phyloP scores from a whole-genome alignment of 2,797 vertebrate species.

The Karalla daura region DNA sequence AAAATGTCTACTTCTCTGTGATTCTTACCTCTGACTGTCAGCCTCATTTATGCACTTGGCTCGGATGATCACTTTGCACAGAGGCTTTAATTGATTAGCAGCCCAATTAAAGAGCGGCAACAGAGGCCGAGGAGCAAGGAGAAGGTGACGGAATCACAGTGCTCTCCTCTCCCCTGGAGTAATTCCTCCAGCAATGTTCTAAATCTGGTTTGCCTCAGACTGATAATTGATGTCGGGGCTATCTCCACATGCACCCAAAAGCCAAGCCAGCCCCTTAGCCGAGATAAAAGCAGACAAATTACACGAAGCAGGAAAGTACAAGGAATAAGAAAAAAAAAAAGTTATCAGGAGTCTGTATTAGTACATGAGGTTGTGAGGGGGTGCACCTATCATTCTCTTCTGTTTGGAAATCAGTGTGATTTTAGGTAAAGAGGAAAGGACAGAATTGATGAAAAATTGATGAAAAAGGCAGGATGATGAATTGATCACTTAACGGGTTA shows the following conservation, averaged over 20 bases:
- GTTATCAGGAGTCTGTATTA: slow-evolving; percentile 5
- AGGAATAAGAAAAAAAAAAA: slow-evolving; percentile 7
- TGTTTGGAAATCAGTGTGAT: background rate
- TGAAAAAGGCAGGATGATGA: slow-evolving; percentile 46
- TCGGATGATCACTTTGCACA: slow-evolving; percentile 5
- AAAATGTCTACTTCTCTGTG: background rate
- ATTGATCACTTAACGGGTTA: slow-evolving; percentile 61
- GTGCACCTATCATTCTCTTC: background rate
- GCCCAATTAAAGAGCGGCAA: slow-evolving; percentile 64
- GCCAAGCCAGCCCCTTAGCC: slow-evolving; percentile 41
- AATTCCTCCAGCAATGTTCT: slow-evolving; percentile 55
- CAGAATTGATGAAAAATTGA: slow-evolving; percentile 10
- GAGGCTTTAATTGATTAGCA: slow-evolving; percentile 62
- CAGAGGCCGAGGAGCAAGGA: slow-evolving; percentile 10
- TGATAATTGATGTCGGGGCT: slow-evolving; percentile 72
- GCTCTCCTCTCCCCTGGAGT: slow-evolving; percentile 45
- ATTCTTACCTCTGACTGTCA: slow-evolving; percentile 6
- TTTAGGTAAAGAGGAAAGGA: slow-evolving; percentile 19
- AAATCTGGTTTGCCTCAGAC: slow-evolving; percentile 71
- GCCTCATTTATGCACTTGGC: slow-evolving; percentile 49
- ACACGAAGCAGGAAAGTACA: slow-evolving; percentile 45
- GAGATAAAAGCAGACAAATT: slow-evolving; percentile 72
- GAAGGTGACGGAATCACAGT: slow-evolving; percentile 43
- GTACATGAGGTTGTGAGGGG: background rate
- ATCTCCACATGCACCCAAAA: slow-evolving; percentile 71